phyloP scores from a whole-genome alignment of 2,888 invertebrate species.

The Polyploca ridens region DNA sequence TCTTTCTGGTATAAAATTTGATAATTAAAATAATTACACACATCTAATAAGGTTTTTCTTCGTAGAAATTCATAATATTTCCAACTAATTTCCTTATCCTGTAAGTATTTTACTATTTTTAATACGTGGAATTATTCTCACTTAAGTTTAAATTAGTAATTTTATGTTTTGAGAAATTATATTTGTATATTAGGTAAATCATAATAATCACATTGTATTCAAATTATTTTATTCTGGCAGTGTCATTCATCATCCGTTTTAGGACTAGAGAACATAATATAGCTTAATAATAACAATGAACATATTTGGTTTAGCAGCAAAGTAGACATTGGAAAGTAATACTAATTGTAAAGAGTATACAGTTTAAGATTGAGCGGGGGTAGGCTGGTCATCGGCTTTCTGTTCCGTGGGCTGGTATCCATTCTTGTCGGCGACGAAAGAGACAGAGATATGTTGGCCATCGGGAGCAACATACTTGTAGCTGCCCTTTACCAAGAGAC shows the following conservation, averaged over 20 bases:
- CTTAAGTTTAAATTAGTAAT: too few species aligned
- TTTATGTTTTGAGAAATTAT: background rate
- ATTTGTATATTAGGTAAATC: background rate
- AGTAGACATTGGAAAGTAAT: slow-evolving; percentile 12
- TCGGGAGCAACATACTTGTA: slow-evolving; percentile 87
- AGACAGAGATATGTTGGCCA: slow-evolving; percentile 86
- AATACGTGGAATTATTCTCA: too few species aligned
- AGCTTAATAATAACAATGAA: slow-evolving; percentile 27
- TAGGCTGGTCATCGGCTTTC: slow-evolving; percentile 38
- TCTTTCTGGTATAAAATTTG: too few species aligned
- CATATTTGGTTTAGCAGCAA: slow-evolving; percentile 47
- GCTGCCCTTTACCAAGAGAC: slow-evolving; percentile 85
- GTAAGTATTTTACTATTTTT: too few species aligned
- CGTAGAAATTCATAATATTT: too few species aligned
- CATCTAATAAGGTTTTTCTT: too few species aligned
- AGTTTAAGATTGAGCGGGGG: slow-evolving; percentile 33
- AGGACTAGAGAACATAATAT: slow-evolving; percentile 35
- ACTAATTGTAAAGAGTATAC: background rate
- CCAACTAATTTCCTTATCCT: too few species aligned
- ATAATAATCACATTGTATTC: slow-evolving; percentile 19
- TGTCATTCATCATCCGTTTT: slow-evolving; percentile 28
- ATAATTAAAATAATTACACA: too few species aligned
- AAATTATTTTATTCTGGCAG: slow-evolving; percentile 45
- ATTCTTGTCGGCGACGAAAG: slow-evolving; percentile 86
- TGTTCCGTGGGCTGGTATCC: slow-evolving; percentile 83